phyloP scores from a whole-genome alignment of 2,113 vertebrate species.

The Podiceps cristatus region DNA sequence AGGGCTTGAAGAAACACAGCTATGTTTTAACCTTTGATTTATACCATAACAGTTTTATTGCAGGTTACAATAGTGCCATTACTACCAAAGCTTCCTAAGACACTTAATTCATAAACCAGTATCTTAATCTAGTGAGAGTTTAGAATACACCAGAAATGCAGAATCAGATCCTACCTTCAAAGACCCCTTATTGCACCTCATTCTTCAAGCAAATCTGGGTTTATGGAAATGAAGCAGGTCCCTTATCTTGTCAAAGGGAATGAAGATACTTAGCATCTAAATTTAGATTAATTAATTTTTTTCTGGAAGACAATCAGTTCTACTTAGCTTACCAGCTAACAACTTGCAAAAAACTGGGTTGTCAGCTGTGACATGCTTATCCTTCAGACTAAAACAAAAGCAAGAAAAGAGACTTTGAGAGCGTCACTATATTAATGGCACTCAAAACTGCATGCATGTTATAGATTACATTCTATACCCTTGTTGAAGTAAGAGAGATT shows the following conservation, averaged over 20 bases:
- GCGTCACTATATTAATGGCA: neutral
- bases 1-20: neutral
- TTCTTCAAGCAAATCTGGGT: neutral
- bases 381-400: constrained; percentile 48
- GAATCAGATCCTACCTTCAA: neutral
- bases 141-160: neutral
- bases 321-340: neutral
- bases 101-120: neutral
- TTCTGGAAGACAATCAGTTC: neutral
- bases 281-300: neutral
- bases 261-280: neutral
- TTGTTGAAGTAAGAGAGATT: neutral
- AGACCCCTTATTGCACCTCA: neutral
- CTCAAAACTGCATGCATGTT: neutral
- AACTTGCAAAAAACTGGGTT: neutral
- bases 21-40: constrained; percentile 5
- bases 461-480: neutral
- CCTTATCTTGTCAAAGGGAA: neutral
- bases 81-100: neutral
- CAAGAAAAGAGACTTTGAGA: neutral
- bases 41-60: neutral
- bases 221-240: neutral
- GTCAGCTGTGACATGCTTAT: neutral
- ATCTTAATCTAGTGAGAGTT: neutral
- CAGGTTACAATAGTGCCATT: neutral